A percentile compares a stretch with the other conserved stretches of the same genome.
These are phyloP conservation scores for Drosophila pandora DNA, from an alignment of 1,140 invertebrate species.

Conservation along the genomic window DNA sequence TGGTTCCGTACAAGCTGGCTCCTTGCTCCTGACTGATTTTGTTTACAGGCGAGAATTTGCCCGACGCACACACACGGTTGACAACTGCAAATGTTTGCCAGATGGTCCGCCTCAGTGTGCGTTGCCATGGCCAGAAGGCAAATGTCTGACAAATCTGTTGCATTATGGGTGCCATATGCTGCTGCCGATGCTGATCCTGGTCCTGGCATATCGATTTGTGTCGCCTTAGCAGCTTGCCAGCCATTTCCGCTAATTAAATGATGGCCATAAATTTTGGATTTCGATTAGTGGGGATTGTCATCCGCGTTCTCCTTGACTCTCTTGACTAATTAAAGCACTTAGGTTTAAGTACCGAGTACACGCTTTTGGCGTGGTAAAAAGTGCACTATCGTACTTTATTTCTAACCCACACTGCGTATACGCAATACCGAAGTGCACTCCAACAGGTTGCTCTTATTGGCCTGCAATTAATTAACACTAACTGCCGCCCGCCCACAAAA, in stretches of 20 bases:
- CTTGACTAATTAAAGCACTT: neutral
- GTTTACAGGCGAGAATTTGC: constrained; percentile 53
- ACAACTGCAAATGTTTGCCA: constrained; percentile 54
- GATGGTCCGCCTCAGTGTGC: constrained; percentile 14
- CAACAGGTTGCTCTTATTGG: constrained; percentile 40
- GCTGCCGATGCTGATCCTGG: constrained; percentile 31
- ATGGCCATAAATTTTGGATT: constrained; percentile 59
- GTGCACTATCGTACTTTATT: too few relatives aligned
- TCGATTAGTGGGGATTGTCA: constrained; percentile 49
- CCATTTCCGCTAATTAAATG: constrained; percentile 67
- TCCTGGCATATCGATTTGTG: constrained; percentile 58
- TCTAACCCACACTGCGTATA: constrained; percentile 8
- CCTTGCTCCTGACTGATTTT: constrained; percentile 30
- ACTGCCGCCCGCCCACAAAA: constrained; percentile 7
- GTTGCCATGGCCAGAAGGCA: constrained; percentile 44
- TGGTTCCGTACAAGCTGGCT: constrained; percentile 13
- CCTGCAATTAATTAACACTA: constrained; percentile 66
- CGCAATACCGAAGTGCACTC: constrained; percentile 16
- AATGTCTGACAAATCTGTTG: constrained; percentile 77
- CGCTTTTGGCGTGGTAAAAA: neutral
- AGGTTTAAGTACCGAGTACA: neutral
- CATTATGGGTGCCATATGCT: constrained; percentile 61
- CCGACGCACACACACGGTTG: constrained; percentile 31
- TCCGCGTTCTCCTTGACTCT: neutral
- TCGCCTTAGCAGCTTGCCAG: constrained; percentile 21